A percentile compares a stretch with the other conserved stretches of the same genome.
phyloP scores from a whole-genome alignment of 2,113 vertebrate genomes.

The Jacana jacana region DNA sequence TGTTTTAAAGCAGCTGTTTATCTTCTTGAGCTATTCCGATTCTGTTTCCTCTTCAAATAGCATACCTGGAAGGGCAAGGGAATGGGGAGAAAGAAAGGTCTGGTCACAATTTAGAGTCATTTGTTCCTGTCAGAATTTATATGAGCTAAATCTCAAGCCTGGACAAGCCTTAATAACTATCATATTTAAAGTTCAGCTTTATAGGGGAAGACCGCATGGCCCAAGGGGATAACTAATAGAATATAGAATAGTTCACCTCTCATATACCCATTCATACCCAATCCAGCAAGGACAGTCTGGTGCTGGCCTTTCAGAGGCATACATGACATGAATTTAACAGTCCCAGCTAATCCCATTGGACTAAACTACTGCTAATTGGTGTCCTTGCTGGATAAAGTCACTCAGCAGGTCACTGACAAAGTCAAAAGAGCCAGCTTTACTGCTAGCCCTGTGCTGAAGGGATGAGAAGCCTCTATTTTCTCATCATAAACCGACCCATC shows the following conservation, averaged over 20 bases:
- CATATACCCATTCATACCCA: not conserved
- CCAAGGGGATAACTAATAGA: constrained; percentile 46
- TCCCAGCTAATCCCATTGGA: not conserved
- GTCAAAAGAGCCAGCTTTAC: not conserved
- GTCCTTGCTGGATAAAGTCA: not conserved
- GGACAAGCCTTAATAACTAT: constrained; percentile 54
- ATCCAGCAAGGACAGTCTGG: not conserved
- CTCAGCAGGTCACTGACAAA: not conserved
- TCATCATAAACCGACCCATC: not conserved
- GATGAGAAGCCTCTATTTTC: not conserved
- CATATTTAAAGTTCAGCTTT: constrained; percentile 60
- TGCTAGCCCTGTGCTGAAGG: not conserved
- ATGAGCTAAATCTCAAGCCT: constrained; percentile 43
- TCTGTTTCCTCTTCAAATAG: not conserved
- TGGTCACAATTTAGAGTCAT: constrained; percentile 41
- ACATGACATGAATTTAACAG: constrained; percentile 16
- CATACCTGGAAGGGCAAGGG: not conserved
- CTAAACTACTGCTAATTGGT: not conserved
- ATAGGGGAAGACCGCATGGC: not conserved
- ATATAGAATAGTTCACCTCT: constrained; percentile 48
- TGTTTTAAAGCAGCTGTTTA: constrained; percentile 23
- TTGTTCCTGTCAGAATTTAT: constrained; percentile 62
- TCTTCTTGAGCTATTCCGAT: not conserved
- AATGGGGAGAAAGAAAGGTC: not conserved
- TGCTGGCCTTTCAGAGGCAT: constrained; percentile 15